Evolutionary conservation across 1,140 invertebrate species (phyloP).

Genomic region (Octopus bimaculoides): DNA sequence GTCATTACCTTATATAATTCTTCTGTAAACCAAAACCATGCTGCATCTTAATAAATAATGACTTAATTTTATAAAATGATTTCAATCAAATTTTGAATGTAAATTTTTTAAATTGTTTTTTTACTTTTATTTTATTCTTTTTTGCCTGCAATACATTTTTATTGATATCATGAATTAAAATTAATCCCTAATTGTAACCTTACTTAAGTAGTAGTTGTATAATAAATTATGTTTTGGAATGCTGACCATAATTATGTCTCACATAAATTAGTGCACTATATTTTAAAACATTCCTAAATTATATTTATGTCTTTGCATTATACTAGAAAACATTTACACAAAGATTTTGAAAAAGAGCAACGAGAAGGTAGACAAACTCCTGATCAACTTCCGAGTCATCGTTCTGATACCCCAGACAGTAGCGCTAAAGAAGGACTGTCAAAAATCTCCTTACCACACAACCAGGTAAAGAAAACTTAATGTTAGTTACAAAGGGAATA

Average conservation of each 20-base stretch:
- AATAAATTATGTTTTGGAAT: too few relatives aligned
- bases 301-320: neutral
- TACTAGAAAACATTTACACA: neutral
- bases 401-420: neutral
- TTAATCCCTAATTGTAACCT: too few relatives aligned
- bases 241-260: too few relatives aligned
- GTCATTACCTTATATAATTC: neutral
- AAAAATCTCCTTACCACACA: slow-evolving; percentile 86
- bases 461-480: slow-evolving; percentile 62
- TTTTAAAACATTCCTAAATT: neutral
- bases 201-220: too few relatives aligned
- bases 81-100: too few relatives aligned
- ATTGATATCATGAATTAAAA: too few relatives aligned
- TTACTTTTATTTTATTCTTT: too few relatives aligned
- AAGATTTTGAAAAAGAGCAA: slow-evolving; percentile 17
- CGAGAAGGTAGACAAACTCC: slow-evolving; percentile 22
- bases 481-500: too few relatives aligned
- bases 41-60: neutral
- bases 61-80: too few relatives aligned
- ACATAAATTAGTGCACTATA: too few relatives aligned
- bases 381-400: slow-evolving; percentile 19
- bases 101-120: too few relatives aligned
- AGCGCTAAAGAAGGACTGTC: slow-evolving; percentile 65
- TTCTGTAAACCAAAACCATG: neutral
- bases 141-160: too few relatives aligned